Evolutionary conservation across 2,888 invertebrate genomes (phyloP).

Genomic region (Ferdinandea cuprea): DNA sequence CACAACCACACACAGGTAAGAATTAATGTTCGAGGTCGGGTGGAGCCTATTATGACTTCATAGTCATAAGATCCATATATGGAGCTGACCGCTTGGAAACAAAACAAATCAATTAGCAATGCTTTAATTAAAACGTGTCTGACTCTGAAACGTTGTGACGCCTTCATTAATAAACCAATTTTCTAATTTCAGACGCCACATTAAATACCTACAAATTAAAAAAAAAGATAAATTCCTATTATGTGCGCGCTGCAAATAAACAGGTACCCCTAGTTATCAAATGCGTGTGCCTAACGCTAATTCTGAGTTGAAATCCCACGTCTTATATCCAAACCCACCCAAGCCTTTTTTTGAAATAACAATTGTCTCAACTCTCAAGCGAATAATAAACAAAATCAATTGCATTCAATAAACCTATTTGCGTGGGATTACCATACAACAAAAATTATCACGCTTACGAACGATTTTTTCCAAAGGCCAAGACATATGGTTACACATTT

Average conservation of each 20-base stretch:
- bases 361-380: constrained; percentile 19
- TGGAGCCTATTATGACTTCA: too few species aligned
- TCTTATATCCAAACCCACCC: constrained; percentile 17
- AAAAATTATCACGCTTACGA: constrained; percentile 9
- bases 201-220: too few species aligned
- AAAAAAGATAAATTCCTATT: neutral
- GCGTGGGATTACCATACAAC: constrained; percentile 21
- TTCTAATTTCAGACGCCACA: too few species aligned
- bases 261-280: neutral
- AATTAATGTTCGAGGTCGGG: too few species aligned
- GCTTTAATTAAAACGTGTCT: too few species aligned
- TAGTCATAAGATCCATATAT: too few species aligned
- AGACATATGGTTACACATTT: constrained; percentile 20
- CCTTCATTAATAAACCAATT: too few species aligned
- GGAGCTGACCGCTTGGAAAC: too few species aligned
- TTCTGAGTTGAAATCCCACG: constrained; percentile 14
- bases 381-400: constrained; percentile 31
- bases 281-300: neutral
- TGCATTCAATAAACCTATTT: constrained; percentile 19
- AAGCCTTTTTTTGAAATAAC: constrained; percentile 13
- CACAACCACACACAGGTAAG: too few species aligned
- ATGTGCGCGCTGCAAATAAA: too few species aligned
- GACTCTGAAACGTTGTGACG: too few species aligned
- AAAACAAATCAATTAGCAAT: too few species aligned
- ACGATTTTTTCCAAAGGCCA: neutral